Evolutionary conservation across 1,140 invertebrate species (phyloP), one percentile per base, ranked within the genome.

Genomic region (Drosophila nasuta): DNA sequence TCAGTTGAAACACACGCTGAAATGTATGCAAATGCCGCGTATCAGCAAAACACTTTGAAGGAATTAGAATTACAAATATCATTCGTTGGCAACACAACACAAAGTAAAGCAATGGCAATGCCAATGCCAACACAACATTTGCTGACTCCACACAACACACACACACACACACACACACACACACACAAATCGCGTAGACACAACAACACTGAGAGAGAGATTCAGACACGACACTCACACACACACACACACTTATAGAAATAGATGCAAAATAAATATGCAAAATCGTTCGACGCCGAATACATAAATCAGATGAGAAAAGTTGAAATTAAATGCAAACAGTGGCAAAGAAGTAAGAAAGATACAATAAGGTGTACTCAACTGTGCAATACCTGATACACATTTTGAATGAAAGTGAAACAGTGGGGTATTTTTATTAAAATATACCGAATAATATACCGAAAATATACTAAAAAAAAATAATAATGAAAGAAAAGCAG

Each of bases 261-360:
- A 83, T 83, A 80, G 83, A 89, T 88, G 82, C 85, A 88, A 81
- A 71, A 82, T 88, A 88, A 88, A 88, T 88, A 88, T 81, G 85
- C 78, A 78, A 75, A 82, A 72, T 75, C 70, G 63, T 52, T 77
- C 38, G 58, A n/a, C 56, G 56, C 25, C 52, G 58, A 81, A 89
- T 85, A 85, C 77, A 88, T 88, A 89, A 88, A 88, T 89, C 81
- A 89, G 82, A 43, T 68, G 59, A 45, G 68, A 70, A 82, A 83
- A 83, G 64, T 75, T 75, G 60, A 87, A 89, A 87, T 87, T 74
- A 87, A 83, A 87, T 77, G 83, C 83, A 87, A 89, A 89, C 85
- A 79, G 63, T 67, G 75, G 71, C 75, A 73, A 71, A 25, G 20
- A 25, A 25, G 20, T 25, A 25, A 25, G 20, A 25, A 25, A 4